Percentiles rank a stretch among this genome's conserved stretches.
These are phyloP conservation scores for Anastrepha ludens DNA, from an alignment of 1,140 invertebrate species.

Conservation along the genomic window DNA sequence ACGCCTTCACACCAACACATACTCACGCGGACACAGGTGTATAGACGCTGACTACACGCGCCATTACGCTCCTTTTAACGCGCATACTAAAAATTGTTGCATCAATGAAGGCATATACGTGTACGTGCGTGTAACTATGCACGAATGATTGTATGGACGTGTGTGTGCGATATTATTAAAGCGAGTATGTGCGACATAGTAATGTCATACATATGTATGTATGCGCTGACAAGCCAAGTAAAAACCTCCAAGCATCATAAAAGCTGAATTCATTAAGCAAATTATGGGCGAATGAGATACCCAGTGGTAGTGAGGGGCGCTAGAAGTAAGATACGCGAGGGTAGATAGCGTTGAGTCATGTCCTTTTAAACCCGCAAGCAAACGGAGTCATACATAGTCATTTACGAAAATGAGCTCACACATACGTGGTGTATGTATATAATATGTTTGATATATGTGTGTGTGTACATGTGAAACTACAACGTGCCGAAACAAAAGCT, in stretches of 20 bases:
- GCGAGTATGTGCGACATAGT: neutral
- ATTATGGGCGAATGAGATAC: neutral
- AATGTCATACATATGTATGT: neutral
- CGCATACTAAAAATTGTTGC: neutral
- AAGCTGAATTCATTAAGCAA: constrained; percentile 71
- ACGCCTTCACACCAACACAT: constrained; percentile 54
- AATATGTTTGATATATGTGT: neutral
- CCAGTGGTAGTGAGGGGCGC: neutral
- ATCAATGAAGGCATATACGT: constrained; percentile 3
- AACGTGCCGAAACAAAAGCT: neutral
- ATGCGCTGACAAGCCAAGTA: neutral
- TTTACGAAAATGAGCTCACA: neutral
- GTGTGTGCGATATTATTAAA: neutral
- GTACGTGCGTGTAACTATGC: neutral
- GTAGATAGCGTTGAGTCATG: constrained; percentile 2
- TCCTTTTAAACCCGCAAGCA: neutral
- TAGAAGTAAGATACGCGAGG: neutral
- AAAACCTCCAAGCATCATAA: constrained; percentile 65
- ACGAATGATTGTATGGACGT: neutral
- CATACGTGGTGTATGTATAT: neutral
- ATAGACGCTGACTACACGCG: neutral
- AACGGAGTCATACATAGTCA: neutral
- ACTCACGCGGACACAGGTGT: constrained; percentile 51
- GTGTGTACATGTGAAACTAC: neutral
- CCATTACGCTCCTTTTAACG: constrained; percentile 32